Evolutionary conservation across 1,140 invertebrate genomes (phyloP).

Genomic region (Trichomalopsis sarcophagae): DNA sequence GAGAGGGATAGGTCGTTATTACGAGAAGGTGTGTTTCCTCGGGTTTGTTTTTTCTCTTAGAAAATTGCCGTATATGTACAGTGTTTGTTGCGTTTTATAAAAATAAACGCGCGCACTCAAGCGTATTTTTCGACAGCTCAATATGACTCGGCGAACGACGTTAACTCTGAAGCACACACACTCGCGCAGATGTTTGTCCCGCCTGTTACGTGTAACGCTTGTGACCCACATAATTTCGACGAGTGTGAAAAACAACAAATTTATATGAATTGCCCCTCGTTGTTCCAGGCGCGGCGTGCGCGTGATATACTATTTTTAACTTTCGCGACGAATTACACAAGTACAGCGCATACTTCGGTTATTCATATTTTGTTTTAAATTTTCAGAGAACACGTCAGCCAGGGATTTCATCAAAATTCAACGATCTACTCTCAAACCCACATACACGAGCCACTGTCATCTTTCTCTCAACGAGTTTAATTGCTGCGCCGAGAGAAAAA

Average conservation of each 20-base stretch:
- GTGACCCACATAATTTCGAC: slow-evolving; percentile 36
- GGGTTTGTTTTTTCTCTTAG: not conserved
- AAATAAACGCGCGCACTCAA: not conserved
- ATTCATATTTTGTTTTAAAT: too few species aligned
- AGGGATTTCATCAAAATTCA: not conserved
- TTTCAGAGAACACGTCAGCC: too few species aligned
- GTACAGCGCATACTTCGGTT: not conserved
- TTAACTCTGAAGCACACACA: not conserved
- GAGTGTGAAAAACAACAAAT: slow-evolving; percentile 57
- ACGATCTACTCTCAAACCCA: not conserved
- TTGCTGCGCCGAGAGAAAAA: slow-evolving; percentile 66
- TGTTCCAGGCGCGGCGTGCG: not conserved
- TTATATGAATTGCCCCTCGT: slow-evolving; percentile 57
- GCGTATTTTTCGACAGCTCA: not conserved
- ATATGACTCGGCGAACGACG: not conserved
- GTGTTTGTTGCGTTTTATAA: too few species aligned
- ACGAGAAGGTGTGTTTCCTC: not conserved
- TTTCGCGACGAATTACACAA: not conserved
- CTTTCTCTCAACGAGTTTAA: slow-evolving; percentile 63
- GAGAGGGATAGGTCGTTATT: not conserved
- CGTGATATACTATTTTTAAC: not conserved
- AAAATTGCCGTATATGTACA: too few species aligned
- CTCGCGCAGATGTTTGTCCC: slow-evolving; percentile 1
- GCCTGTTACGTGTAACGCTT: slow-evolving; percentile 16
- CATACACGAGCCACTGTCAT: not conserved